Conservation (phyloP, 1,140 invertebrate genomes). For the Leptopilina clavipes region DNA sequence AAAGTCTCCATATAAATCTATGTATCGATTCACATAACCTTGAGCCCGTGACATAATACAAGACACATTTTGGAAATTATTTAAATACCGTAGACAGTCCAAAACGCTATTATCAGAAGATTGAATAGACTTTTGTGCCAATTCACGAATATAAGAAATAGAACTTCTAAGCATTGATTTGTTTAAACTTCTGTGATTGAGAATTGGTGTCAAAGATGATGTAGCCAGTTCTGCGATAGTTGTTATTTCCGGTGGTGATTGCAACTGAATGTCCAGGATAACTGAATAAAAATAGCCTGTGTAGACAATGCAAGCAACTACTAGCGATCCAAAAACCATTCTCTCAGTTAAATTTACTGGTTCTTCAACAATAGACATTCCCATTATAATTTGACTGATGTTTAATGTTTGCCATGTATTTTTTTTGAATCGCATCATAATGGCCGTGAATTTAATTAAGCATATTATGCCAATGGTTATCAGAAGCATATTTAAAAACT, state of each 20-base stretch:
- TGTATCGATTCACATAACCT: too few species aligned
- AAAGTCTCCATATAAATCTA: too few species aligned
- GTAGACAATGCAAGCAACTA: neutral
- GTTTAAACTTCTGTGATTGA: too few species aligned
- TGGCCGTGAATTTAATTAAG: neutral
- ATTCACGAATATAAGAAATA: too few species aligned
- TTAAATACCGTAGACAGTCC: too few species aligned
- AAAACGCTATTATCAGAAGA: too few species aligned
- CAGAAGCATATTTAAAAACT: neutral
- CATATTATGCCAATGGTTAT: neutral
- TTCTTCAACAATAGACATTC: neutral
- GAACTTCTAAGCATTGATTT: too few species aligned
- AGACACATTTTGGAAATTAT: too few species aligned
- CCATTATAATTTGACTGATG: constrained; percentile 12
- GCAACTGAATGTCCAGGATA: neutral
- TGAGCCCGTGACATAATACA: too few species aligned
- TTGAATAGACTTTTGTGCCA: too few species aligned
- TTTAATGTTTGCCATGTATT: neutral
- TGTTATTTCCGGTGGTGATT: neutral
- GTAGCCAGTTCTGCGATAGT: neutral
- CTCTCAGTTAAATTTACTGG: neutral
- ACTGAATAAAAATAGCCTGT: neutral
- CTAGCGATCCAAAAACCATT: neutral
- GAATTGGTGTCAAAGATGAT: neutral
- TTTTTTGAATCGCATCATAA: neutral